Conservation (phyloP, 2,888 invertebrate genomes). For the Pterobdella sp. region DNA sequence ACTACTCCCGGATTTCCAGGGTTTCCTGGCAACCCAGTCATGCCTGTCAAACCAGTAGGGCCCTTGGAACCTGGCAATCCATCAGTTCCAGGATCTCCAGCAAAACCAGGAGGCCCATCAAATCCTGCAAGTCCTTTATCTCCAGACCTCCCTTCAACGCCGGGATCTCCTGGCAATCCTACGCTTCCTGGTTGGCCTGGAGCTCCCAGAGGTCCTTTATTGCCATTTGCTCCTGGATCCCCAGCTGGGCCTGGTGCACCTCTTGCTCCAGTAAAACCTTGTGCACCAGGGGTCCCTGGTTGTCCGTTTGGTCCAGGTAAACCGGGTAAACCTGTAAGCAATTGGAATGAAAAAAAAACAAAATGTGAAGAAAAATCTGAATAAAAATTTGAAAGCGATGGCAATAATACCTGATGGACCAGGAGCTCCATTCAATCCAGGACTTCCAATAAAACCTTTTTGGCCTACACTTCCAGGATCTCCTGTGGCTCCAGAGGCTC, state of each 20-base stretch:
- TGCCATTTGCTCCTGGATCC: slow-evolving; percentile 25
- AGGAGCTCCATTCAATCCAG: slow-evolving; percentile 4
- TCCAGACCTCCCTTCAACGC: slow-evolving; percentile 13
- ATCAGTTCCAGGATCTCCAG: slow-evolving; percentile 24
- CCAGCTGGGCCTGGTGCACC: slow-evolving; percentile 19
- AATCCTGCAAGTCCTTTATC: neutral
- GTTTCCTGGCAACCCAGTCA: neutral
- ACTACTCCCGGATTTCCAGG: neutral
- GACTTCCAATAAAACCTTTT: neutral
- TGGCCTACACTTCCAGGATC: neutral
- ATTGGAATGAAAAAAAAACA: no score
- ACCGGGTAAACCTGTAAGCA: no score
- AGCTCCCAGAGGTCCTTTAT: slow-evolving; percentile 26
- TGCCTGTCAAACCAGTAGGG: slow-evolving; percentile 3
- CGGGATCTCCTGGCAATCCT: slow-evolving; percentile 18
- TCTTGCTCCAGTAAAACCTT: neutral
- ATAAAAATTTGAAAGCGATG: neutral
- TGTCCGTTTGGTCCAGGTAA: slow-evolving; percentile 4
- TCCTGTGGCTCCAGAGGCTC: slow-evolving; percentile 9
- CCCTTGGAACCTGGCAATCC: neutral
- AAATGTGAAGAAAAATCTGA: no score
- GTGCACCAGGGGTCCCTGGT: neutral
- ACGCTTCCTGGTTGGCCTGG: slow-evolving; percentile 8
- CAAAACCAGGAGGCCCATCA: slow-evolving; percentile 8
- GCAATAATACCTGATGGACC: no score